phyloP scores from a whole-genome alignment of 2,888 invertebrate species.

The Minunthozetes semirufus region DNA sequence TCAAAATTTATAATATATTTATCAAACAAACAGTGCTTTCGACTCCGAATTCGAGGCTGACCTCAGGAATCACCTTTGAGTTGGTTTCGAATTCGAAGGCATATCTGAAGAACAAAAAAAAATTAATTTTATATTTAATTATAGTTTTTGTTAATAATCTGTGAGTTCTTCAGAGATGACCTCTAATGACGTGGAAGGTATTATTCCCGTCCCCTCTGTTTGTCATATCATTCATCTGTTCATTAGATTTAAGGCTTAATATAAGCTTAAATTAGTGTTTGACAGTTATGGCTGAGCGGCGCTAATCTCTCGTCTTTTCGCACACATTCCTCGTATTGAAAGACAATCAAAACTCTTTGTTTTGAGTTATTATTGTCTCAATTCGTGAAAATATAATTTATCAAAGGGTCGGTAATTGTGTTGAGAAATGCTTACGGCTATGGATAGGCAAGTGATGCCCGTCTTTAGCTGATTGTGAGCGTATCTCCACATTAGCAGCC shows the following conservation, averaged over 20 bases:
- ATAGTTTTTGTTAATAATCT: neutral
- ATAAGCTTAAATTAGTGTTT: slow-evolving; percentile 1
- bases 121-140: slow-evolving; percentile 2
- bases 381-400: slow-evolving; percentile 15
- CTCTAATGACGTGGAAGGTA: slow-evolving; percentile 40
- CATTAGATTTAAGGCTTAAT: neutral
- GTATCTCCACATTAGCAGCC: slow-evolving; percentile 33
- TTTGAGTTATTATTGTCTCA: neutral
- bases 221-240: slow-evolving; percentile 26
- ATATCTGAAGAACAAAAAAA: slow-evolving; percentile 15
- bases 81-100: slow-evolving; percentile 19
- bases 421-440: slow-evolving; percentile 35
- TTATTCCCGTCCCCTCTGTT: slow-evolving; percentile 38
- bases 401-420: slow-evolving; percentile 36
- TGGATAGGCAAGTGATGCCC: neutral
- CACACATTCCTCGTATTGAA: slow-evolving; percentile 11
- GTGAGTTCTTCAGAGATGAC: slow-evolving; percentile 4
- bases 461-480: neutral
- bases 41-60: slow-evolving; percentile 7
- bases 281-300: slow-evolving; percentile 16
- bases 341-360: neutral
- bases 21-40: neutral
- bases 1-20: neutral
- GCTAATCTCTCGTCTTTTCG: slow-evolving; percentile 30
- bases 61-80: neutral